Base-by-base conservation (phyloP, 1,140 invertebrate genomes). In the Drosophila rhopaloa region DNA sequence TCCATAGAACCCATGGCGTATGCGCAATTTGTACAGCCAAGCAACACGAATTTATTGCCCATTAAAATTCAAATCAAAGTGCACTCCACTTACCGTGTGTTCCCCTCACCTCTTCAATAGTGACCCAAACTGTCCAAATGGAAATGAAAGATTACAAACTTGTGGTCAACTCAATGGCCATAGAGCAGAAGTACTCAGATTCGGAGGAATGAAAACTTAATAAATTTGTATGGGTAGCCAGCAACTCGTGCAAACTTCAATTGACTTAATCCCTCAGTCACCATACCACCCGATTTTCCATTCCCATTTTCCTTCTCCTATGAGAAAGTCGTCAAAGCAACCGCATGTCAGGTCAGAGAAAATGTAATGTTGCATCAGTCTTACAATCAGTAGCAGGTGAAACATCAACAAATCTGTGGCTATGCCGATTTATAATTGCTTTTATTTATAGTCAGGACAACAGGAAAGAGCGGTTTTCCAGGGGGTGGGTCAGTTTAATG, bases 371-470 rank as follows among this genome's bases (percentile, higher is more conserved):
- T 76, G 61, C 73, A 67, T 54, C 54, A 44, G 53, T 43, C 11
- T 35, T 40, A 19, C 10, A 43, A 19, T 55, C 60, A 14, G 32
- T 6, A 35, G 44, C 61, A 71, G 63, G 51, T 57, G 51, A 48
- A 57, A 48, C 67, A 54, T 55, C 67, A 44, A 46, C 43, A 63
- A 48, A 71, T 78, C 75, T 78, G 74, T 57, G 76, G 41, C 47
- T 24, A 43, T 58, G 44, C 53, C 58, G 68, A 81, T 76, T 81
- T 80, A 79, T 81, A 81, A 81, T 81, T 81, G 66, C 77, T 76
- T 81, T 81, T 81, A 80, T 80, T 76, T 80, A 61, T 68, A 74
- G 57, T 43, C 73, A 57, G 62, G 53, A 48, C 40, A 19, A 76
- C 32, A 14, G 51, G 10, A 13, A 8, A 29, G 46, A 27, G 8